Conservation (phyloP, 2,797 vertebrate species). For the Acanthurus leucopareius region DNA sequence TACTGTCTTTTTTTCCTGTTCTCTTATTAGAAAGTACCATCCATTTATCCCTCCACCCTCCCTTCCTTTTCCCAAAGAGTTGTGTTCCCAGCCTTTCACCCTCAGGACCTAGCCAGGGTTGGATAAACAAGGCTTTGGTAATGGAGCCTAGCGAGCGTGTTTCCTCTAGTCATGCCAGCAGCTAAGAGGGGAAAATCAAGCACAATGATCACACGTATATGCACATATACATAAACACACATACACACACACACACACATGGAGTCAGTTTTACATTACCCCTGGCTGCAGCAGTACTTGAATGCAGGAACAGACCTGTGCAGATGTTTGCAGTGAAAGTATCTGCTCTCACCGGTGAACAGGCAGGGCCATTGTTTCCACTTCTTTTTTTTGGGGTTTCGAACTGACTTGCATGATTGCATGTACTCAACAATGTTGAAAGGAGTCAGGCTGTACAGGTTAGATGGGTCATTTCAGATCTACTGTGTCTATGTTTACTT, state of each 20-base stretch:
- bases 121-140: conserved; percentile 79
- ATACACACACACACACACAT: conserved; percentile 47
- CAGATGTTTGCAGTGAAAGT: neutral
- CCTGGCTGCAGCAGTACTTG: conserved; percentile 24
- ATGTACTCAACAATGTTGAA: conserved; percentile 25
- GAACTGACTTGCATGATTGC: conserved; percentile 2
- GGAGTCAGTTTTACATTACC: conserved; percentile 50
- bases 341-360: conserved; percentile 21
- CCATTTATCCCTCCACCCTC: conserved; percentile 55
- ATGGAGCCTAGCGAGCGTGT: conserved; percentile 79
- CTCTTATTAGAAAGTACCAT: conserved; percentile 62
- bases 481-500: conserved; percentile 35
- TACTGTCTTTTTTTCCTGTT: conserved; percentile 50
- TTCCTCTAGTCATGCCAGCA: conserved; percentile 81
- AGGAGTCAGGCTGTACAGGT: conserved; percentile 36
- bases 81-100: conserved; percentile 70
- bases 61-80: conserved; percentile 67
- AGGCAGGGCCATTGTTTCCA: conserved; percentile 11
- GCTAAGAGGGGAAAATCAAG: conserved; percentile 71
- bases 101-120: conserved; percentile 72
- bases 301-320: conserved; percentile 30
- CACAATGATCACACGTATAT: conserved; percentile 47
- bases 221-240: conserved; percentile 43
- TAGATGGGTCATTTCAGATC: conserved; percentile 42
- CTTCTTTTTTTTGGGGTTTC: neutral